phyloP scores from a whole-genome alignment of 2,888 invertebrate genomes.

The Callosobruchus maculatus region DNA sequence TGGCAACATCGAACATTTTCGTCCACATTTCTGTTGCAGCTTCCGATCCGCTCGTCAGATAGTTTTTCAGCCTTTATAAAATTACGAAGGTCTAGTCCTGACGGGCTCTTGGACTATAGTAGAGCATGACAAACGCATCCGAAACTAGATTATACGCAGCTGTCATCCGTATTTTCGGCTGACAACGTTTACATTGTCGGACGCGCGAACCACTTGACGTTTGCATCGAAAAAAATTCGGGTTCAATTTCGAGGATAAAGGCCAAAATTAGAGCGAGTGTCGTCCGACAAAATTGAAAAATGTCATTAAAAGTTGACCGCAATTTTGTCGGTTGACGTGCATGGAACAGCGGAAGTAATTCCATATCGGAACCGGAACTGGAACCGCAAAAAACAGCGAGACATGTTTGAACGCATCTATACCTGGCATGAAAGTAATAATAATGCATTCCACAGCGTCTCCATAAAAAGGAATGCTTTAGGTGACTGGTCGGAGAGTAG shows the following conservation, averaged over 20 bases:
- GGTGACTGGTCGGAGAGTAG: no score
- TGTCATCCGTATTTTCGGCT: neutral
- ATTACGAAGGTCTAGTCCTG: no score
- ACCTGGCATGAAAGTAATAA: no score
- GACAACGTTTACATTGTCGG: neutral
- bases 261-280: neutral
- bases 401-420: no score
- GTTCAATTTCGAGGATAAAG: neutral
- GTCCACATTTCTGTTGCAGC: no score
- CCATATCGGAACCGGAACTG: neutral
- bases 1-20: no score
- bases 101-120: no score
- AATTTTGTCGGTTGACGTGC: neutral
- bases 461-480: no score
- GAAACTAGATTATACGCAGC: neutral
- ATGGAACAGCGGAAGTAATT: neutral
- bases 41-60: no score
- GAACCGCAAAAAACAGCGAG: neutral
- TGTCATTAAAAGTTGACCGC: neutral
- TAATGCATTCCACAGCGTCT: no score
- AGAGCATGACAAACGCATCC: neutral
- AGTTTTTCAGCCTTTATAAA: no score
- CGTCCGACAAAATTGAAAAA: neutral
- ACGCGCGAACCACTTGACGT: neutral
- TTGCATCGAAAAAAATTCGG: neutral